phyloP scores from a whole-genome alignment of 1,140 invertebrate genomes.

The Pogonus chalceus region DNA sequence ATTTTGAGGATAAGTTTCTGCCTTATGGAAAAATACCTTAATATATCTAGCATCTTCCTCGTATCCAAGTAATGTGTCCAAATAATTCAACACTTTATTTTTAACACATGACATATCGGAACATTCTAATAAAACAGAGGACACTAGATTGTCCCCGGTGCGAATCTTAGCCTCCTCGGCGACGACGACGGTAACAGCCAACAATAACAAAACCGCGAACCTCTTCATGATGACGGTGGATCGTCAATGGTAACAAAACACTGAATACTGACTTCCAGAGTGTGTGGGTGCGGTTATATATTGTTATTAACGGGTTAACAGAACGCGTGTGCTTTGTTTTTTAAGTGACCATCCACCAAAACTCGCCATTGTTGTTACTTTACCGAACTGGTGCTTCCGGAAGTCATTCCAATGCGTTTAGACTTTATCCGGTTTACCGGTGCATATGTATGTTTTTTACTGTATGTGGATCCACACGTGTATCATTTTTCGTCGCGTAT shows the following conservation, averaged over 20 bases:
- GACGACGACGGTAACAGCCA: slow-evolving; percentile 34
- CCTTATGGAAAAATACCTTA: slow-evolving; percentile 25
- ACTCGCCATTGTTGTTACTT: not conserved
- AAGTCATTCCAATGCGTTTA: slow-evolving; percentile 2
- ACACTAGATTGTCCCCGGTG: slow-evolving; percentile 56
- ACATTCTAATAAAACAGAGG: slow-evolving; percentile 60
- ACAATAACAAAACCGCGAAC: slow-evolving; percentile 21
- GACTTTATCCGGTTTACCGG: not conserved
- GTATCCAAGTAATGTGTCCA: slow-evolving; percentile 57
- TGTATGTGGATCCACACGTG: too few relatives aligned
- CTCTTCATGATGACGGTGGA: slow-evolving; percentile 1
- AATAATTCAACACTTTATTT: slow-evolving; percentile 56
- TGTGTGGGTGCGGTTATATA: slow-evolving; percentile 36
- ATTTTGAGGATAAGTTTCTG: not conserved
- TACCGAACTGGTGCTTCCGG: not conserved
- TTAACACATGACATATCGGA: slow-evolving; percentile 59
- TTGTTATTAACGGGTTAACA: slow-evolving; percentile 24
- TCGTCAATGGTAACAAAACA: not conserved
- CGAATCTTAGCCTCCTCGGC: slow-evolving; percentile 38
- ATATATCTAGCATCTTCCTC: slow-evolving; percentile 43
- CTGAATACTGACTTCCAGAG: slow-evolving; percentile 13
- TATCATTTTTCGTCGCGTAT: too few relatives aligned
- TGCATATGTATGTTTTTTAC: too few relatives aligned
- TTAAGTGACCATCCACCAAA: slow-evolving; percentile 23
- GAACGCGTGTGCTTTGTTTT: slow-evolving; percentile 26